phyloP scores from a whole-genome alignment of 1,140 invertebrate species.

The Monochamus saltuarius region DNA sequence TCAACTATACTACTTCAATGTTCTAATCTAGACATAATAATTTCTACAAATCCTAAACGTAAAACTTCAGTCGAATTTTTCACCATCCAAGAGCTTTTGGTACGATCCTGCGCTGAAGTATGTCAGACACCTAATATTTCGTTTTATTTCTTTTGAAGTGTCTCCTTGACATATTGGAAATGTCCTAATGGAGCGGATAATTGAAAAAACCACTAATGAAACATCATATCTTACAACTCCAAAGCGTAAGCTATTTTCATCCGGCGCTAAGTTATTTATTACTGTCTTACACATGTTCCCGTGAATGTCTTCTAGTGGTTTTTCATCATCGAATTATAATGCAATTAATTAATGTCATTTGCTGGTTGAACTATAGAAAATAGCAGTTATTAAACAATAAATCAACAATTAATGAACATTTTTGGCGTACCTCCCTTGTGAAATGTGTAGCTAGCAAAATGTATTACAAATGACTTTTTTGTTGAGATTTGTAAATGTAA shows the following conservation, averaged over 20 bases:
- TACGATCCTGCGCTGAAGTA: neutral
- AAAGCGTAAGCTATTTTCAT: slow-evolving; percentile 22
- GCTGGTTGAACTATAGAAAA: too few relatives aligned
- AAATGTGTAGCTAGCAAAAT: too few relatives aligned
- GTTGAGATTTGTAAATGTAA: too few relatives aligned
- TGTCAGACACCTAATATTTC: slow-evolving; percentile 3
- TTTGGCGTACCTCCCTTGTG: too few relatives aligned
- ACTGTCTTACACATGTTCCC: slow-evolving; percentile 10
- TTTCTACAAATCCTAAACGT: too few relatives aligned
- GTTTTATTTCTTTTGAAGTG: neutral
- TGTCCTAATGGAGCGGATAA: neutral
- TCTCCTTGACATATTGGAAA: neutral
- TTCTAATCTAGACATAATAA: too few relatives aligned
- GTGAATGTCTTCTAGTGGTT: slow-evolving; percentile 1
- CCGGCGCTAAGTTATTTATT: slow-evolving; percentile 28
- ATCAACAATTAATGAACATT: too few relatives aligned
- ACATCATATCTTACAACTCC: slow-evolving; percentile 24
- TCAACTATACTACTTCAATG: too few relatives aligned
- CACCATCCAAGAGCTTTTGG: too few relatives aligned
- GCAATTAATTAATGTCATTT: neutral
- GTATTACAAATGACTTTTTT: too few relatives aligned
- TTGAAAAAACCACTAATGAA: neutral
- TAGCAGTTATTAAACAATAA: too few relatives aligned
- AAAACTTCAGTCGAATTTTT: too few relatives aligned
- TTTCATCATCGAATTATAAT: slow-evolving; percentile 9